Evolutionary conservation across 2,797 vertebrate genomes (phyloP).

Genomic region (Hippoglossus hippoglossus): DNA sequence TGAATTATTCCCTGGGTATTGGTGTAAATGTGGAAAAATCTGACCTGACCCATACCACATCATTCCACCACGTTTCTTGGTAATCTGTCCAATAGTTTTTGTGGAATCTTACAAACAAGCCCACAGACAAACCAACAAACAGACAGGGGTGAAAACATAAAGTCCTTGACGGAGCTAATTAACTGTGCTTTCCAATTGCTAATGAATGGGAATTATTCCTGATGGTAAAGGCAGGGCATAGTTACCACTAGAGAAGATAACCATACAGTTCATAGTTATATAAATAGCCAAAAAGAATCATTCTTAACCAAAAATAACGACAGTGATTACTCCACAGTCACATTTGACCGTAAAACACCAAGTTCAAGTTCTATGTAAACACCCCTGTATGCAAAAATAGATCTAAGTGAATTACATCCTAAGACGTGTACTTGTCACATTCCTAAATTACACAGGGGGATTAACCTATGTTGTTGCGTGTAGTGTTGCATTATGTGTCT

Average conservation of each 20-base stretch:
- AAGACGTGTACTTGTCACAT: conserved; percentile 14
- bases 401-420: conserved; percentile 15
- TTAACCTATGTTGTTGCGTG: conserved; percentile 3
- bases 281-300: not conserved
- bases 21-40: no score
- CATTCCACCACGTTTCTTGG: no score
- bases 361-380: conserved; percentile 1
- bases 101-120: no score
- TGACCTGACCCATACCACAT: no score
- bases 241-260: no score
- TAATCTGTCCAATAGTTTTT: no score
- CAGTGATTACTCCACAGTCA: not conserved
- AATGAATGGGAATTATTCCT: no score
- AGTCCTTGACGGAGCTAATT: no score
- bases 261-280: not conserved
- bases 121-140: no score
- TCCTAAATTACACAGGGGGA: conserved; percentile 30
- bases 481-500: conserved; percentile 22
- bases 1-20: no score
- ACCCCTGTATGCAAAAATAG: conserved; percentile 22
- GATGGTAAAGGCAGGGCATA: no score
- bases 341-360: not conserved
- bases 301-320: not conserved
- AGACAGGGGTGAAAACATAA: not conserved
- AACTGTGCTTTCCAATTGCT: no score